A percentile compares a stretch with the other conserved stretches of the same genome.
Conservation (phyloP, 2,888 invertebrate species). For the Poecilobothrus nobilitatus region DNA sequence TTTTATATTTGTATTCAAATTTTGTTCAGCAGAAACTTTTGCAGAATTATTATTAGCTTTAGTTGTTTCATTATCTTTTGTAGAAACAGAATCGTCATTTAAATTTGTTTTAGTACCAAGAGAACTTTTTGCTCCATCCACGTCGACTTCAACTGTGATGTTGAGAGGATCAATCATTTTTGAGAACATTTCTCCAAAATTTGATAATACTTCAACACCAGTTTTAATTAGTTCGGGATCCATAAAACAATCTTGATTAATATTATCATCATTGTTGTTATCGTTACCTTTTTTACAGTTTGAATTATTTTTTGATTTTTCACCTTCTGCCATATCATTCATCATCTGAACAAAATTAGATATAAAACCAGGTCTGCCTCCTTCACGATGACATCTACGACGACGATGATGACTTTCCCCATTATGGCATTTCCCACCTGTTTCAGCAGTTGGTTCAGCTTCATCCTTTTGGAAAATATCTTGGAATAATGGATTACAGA, state of each 20-base stretch:
- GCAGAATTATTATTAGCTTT: not conserved
- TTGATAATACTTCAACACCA: not conserved
- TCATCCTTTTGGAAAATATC: too few relatives aligned
- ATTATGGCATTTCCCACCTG: not conserved
- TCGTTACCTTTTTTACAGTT: not conserved
- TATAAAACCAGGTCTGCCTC: not conserved
- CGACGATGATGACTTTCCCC: not conserved
- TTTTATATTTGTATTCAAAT: not conserved
- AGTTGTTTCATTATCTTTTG: too few relatives aligned
- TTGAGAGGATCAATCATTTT: not conserved
- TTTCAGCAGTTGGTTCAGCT: not conserved
- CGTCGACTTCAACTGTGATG: not conserved
- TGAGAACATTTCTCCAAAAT: not conserved
- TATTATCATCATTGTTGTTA: not conserved
- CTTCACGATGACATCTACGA: not conserved
- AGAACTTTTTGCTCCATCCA: not conserved
- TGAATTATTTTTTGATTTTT: not conserved
- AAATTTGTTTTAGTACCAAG: too few relatives aligned
- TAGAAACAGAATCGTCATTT: too few relatives aligned
- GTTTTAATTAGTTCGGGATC: not conserved
- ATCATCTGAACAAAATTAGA: not conserved
- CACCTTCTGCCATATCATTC: too few relatives aligned
- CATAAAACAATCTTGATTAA: not conserved
- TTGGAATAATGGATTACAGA: too few relatives aligned
- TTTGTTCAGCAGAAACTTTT: not conserved